These are phyloP conservation scores for Oncopeltus fasciatus DNA, from an alignment of 1,140 invertebrate genomes.

Conservation along the genomic window DNA sequence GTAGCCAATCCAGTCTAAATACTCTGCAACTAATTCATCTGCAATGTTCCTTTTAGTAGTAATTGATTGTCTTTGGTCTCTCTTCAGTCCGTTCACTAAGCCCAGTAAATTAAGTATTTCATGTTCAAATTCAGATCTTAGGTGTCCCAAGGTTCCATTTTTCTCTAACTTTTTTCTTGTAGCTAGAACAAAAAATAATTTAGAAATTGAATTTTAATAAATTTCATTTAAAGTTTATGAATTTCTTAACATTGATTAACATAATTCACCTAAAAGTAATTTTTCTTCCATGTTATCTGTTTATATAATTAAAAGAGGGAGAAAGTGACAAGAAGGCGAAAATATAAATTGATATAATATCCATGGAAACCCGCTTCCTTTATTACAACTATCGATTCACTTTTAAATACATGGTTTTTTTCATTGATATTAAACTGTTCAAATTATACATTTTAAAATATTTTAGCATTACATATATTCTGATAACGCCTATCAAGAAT, in stretches of 20 bases:
- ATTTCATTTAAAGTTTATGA: neutral
- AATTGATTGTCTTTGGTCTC: neutral
- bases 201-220: neutral
- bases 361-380: too few species aligned
- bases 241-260: neutral
- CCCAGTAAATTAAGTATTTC: neutral
- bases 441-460: too few species aligned
- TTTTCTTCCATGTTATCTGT: neutral
- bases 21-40: neutral
- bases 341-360: too few species aligned
- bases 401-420: too few species aligned
- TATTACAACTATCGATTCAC: too few species aligned
- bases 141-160: neutral
- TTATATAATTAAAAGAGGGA: too few species aligned
- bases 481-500: too few species aligned
- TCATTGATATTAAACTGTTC: too few species aligned
- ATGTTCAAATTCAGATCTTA: neutral
- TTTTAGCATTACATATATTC: too few species aligned
- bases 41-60: neutral
- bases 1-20: neutral
- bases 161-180: neutral
- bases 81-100: neutral
- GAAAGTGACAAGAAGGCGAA: too few species aligned
- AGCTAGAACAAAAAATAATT: neutral
- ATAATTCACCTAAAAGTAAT: neutral